phyloP scores from a whole-genome alignment of 1,140 invertebrate species.

The Venustaconcha ellipsiformis region DNA sequence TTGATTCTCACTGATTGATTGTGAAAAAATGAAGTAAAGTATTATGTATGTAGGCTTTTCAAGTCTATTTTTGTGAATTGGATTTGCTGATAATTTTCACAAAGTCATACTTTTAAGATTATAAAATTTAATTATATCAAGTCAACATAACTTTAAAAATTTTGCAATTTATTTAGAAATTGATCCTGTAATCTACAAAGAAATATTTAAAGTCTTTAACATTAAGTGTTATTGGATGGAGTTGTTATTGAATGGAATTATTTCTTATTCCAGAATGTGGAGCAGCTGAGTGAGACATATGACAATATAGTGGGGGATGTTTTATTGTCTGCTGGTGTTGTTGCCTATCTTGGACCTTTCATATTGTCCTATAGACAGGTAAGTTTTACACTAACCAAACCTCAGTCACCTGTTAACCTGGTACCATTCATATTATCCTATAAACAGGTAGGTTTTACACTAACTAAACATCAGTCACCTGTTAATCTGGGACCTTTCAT shows the following conservation, averaged over 20 bases:
- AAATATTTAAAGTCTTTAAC: neutral
- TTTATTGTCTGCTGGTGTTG: slow-evolving; percentile 65
- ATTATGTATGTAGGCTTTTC: too few species aligned
- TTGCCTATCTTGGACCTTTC: slow-evolving; percentile 69
- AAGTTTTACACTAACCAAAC: slow-evolving; percentile 6
- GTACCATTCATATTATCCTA: slow-evolving; percentile 67
- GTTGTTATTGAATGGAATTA: slow-evolving; percentile 1
- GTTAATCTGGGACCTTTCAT: slow-evolving; percentile 69
- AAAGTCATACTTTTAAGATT: too few species aligned
- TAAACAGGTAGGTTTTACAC: slow-evolving; percentile 55
- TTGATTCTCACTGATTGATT: too few species aligned
- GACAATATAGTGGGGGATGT: slow-evolving; percentile 70
- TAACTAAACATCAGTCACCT: slow-evolving; percentile 1
- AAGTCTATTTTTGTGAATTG: too few species aligned
- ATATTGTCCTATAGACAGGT: slow-evolving; percentile 67
- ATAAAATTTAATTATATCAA: too few species aligned
- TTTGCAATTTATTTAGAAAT: too few species aligned
- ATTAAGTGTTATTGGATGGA: neutral
- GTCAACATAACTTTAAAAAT: too few species aligned
- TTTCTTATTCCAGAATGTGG: slow-evolving; percentile 57
- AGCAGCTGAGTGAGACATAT: slow-evolving; percentile 62
- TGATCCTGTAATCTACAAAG: too few species aligned
- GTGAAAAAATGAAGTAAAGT: too few species aligned
- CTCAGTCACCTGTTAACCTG: slow-evolving; percentile 54
- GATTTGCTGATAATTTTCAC: too few species aligned